Evolutionary conservation across 1,140 invertebrate genomes (phyloP).

Genomic region (Acromyrmex charruanus): DNA sequence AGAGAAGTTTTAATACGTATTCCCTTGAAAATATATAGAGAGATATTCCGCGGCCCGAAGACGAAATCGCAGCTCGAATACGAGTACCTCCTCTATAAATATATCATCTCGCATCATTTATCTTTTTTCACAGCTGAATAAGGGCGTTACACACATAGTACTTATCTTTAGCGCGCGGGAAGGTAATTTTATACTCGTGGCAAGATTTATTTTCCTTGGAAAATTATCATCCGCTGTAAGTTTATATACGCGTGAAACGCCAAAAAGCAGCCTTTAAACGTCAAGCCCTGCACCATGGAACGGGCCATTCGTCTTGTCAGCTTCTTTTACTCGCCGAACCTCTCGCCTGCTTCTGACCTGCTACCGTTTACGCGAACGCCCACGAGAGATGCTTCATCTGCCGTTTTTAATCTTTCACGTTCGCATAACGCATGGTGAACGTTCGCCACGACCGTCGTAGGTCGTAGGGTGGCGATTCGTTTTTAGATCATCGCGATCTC

Average conservation of each 20-base stretch:
- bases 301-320: constrained; percentile 55
- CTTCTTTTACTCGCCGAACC: constrained; percentile 39
- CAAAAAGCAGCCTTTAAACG: constrained; percentile 54
- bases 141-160: constrained; percentile 2
- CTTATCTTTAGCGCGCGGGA: constrained; percentile 27
- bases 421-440: constrained; percentile 15
- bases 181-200: constrained; percentile 42
- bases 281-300: constrained; percentile 18
- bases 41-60: neutral
- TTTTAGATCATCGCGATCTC: neutral
- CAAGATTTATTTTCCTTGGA: constrained; percentile 44
- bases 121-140: constrained; percentile 45
- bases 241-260: constrained; percentile 39
- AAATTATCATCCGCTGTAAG: constrained; percentile 52
- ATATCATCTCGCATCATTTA: constrained; percentile 43
- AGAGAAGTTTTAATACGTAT: constrained; percentile 34
- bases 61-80: constrained; percentile 34
- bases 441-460: neutral
- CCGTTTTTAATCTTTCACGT: constrained; percentile 43
- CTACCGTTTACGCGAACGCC: neutral
- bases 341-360: constrained; percentile 26
- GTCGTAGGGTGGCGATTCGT: neutral
- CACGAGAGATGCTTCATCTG: neutral
- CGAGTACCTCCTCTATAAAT: neutral
- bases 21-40: neutral